phyloP scores from a whole-genome alignment of 2,113 vertebrate genomes.

The Spermophilus dauricus region DNA sequence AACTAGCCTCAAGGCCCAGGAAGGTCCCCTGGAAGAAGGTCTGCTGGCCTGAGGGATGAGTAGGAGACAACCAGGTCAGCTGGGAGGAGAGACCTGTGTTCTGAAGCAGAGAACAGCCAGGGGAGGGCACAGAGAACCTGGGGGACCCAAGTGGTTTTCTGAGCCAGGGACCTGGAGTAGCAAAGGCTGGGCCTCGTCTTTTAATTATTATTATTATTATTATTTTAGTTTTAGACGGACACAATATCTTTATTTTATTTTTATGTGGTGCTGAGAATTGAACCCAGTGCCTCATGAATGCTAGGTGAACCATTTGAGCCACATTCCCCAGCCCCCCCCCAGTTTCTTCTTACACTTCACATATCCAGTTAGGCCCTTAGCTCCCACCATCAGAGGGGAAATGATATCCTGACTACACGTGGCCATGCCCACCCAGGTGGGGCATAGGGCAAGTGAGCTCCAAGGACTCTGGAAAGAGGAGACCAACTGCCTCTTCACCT shows the following conservation, averaged over 20 bases:
- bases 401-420: neutral
- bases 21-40: neutral
- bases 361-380: neutral
- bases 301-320: too few relatives aligned
- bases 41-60: neutral
- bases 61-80: neutral
- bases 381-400: neutral
- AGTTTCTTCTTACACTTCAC: too few relatives aligned
- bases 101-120: neutral
- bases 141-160: fast-evolving
- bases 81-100: neutral
- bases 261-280: too few relatives aligned
- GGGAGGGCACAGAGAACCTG: neutral
- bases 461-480: neutral
- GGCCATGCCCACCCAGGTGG: neutral
- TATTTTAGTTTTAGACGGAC: too few relatives aligned
- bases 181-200: neutral
- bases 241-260: too few relatives aligned
- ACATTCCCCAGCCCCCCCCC: neutral
- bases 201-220: too few relatives aligned
- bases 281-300: too few relatives aligned
- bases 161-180: neutral
- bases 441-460: neutral
- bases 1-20: neutral
- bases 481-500: neutral